Evolutionary conservation across 1,140 invertebrate species (phyloP).

Genomic region (Drosophila guanche): DNA sequence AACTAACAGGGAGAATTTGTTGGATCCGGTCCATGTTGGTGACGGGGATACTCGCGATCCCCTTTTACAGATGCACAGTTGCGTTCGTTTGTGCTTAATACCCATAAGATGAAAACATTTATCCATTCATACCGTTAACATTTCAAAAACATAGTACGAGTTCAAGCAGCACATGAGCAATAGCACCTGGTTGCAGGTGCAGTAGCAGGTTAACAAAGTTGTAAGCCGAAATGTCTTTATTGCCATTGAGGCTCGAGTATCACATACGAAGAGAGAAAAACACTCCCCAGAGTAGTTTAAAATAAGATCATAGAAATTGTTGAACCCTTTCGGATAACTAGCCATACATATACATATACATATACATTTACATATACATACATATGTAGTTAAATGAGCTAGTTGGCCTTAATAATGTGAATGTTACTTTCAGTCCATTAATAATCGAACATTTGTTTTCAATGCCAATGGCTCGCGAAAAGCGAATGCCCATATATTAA

Average conservation of each 20-base stretch:
- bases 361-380: neutral
- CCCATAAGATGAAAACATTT: too few species aligned
- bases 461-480: conserved; percentile 8
- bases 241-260: too few species aligned
- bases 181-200: too few species aligned
- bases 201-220: neutral
- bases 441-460: conserved; percentile 35
- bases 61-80: too few species aligned
- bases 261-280: neutral
- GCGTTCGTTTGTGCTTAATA: too few species aligned
- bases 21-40: neutral
- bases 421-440: conserved; percentile 43
- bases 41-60: too few species aligned
- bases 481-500: conserved; percentile 16
- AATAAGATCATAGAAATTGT: conserved; percentile 46
- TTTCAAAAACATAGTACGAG: too few species aligned
- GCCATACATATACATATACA: neutral
- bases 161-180: neutral
- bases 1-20: neutral
- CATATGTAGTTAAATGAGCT: conserved; percentile 19
- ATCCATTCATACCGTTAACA: too few species aligned
- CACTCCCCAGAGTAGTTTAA: conserved; percentile 29
- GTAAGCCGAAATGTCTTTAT: neutral
- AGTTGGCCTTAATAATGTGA: conserved; percentile 30
- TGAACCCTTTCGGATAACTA: conserved; percentile 34